These are phyloP conservation scores for Cyclopterus lumpus DNA, from an alignment of 2,797 vertebrate species.

Conservation along the genomic window DNA sequence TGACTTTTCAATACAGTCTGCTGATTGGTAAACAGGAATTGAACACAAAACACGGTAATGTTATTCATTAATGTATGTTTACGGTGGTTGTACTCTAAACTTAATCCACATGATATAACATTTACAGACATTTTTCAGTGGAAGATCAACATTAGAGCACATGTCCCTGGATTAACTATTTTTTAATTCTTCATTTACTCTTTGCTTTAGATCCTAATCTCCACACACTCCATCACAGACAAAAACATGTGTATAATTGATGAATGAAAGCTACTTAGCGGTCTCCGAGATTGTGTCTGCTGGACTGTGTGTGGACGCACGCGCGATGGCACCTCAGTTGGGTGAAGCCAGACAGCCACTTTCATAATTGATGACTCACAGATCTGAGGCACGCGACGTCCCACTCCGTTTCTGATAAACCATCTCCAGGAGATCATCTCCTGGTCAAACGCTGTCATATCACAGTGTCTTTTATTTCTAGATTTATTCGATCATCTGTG, in stretches of 20 bases:
- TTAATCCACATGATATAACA: neutral
- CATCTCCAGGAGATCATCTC: neutral
- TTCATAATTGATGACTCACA: slow-evolving; percentile 51
- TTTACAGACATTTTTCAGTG: neutral
- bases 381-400: slow-evolving; percentile 28
- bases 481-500: neutral
- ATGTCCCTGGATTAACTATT: neutral
- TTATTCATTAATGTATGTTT: neutral
- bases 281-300: neutral
- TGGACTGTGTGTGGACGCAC: neutral
- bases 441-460: neutral
- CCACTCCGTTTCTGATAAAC: neutral
- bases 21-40: neutral
- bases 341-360: slow-evolving; percentile 47
- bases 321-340: neutral
- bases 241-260: slow-evolving; percentile 56
- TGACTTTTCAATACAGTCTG: neutral
- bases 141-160: neutral
- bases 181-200: neutral
- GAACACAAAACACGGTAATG: neutral
- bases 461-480: neutral
- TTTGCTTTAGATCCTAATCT: neutral
- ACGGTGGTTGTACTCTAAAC: neutral
- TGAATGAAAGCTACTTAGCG: slow-evolving; percentile 18
- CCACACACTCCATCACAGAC: slow-evolving; percentile 34